phyloP scores from a whole-genome alignment of 2,797 vertebrate genomes.

The Hippopotamyrus pictus region DNA sequence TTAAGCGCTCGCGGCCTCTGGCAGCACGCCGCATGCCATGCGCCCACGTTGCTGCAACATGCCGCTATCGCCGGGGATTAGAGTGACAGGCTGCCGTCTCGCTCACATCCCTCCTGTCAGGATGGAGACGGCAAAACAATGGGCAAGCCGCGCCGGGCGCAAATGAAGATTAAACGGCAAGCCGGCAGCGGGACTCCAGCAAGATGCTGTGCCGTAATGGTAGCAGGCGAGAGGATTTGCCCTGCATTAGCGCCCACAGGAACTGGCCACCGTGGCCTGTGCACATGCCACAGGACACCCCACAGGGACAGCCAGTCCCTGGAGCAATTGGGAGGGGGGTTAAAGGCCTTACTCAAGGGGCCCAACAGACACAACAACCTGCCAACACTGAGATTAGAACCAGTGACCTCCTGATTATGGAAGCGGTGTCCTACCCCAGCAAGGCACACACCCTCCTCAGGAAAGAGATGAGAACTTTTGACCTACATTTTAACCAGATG shows the following conservation, averaged over 20 bases:
- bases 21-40: not conserved
- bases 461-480: not conserved
- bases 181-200: not conserved
- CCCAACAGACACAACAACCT: not conserved
- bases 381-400: not conserved
- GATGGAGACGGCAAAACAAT: not conserved
- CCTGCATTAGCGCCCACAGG: not conserved
- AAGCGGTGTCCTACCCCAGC: not conserved
- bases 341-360: not conserved
- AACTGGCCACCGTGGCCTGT: not conserved
- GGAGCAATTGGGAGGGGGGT: not conserved
- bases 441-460: not conserved
- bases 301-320: not conserved
- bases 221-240: not conserved
- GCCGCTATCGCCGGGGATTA: not conserved
- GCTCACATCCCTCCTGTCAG: not conserved
- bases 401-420: not conserved
- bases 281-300: no score
- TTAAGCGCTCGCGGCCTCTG: not conserved
- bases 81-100: not conserved
- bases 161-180: not conserved
- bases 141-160: not conserved
- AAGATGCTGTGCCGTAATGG: not conserved
- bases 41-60: not conserved
- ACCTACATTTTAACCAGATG: not conserved